Evolutionary conservation across 2,113 vertebrate genomes (phyloP).

Genomic region (Noctilio leporinus): DNA sequence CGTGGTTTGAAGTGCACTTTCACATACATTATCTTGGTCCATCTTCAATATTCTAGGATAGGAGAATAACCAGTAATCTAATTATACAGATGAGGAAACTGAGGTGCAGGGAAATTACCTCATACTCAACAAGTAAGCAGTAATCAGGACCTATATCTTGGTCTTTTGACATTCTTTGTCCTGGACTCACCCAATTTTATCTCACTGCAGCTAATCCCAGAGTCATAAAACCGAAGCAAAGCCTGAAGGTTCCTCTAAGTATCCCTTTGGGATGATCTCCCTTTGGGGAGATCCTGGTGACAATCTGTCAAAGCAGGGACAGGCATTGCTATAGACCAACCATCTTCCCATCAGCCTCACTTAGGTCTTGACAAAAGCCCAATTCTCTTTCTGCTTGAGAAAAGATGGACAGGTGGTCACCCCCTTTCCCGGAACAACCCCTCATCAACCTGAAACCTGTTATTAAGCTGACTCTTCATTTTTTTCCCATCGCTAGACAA

Average conservation of each 20-base stretch:
- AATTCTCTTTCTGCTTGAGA: not conserved
- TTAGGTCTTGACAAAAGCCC: slow-evolving; percentile 15
- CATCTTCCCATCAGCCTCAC: not conserved
- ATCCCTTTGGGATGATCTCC: not conserved
- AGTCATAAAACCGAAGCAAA: not conserved
- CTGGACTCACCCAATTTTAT: not conserved
- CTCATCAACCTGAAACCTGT: not conserved
- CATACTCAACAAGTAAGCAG: not conserved
- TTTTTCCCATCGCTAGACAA: slow-evolving; percentile 54
- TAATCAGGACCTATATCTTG: not conserved
- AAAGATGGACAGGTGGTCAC: slow-evolving; percentile 22
- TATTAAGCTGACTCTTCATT: slow-evolving; percentile 41
- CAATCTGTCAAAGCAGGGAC: not conserved
- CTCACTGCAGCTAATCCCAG: not conserved
- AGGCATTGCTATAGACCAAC: too few relatives aligned
- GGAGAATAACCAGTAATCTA: not conserved
- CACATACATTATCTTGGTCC: not conserved
- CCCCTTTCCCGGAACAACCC: not conserved
- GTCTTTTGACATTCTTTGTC: not conserved
- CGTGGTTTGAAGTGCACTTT: not conserved
- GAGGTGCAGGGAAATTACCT: not conserved
- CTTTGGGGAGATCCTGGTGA: rapidly evolving
- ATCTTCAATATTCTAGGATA: not conserved
- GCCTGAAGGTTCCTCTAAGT: not conserved
- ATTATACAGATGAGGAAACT: not conserved